Percentiles rank a stretch among this genome's conserved stretches.
phyloP scores from a whole-genome alignment of 2,113 vertebrate species.

The Mormyrus iriodes region DNA sequence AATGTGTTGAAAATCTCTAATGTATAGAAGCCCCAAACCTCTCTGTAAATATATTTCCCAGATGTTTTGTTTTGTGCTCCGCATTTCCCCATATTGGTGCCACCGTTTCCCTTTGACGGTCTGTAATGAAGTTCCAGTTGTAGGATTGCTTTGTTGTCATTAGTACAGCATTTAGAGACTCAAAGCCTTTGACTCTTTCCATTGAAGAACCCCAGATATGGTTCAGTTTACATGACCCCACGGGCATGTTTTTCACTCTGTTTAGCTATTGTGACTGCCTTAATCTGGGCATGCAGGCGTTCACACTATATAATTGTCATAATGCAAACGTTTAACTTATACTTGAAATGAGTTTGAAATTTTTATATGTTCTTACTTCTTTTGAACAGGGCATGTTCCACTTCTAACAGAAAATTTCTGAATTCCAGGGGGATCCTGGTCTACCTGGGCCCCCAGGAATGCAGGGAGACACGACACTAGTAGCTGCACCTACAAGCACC shows the following conservation, averaged over 20 bases:
- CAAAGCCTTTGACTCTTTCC: not conserved
- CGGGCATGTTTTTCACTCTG: not conserved
- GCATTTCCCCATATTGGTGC: not conserved
- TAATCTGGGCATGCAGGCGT: not conserved
- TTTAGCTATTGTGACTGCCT: not conserved
- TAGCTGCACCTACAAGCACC: not conserved
- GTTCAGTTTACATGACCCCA: not conserved
- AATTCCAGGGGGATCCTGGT: slow-evolving; percentile 10
- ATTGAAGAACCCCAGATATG: not conserved
- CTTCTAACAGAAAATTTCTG: not conserved
- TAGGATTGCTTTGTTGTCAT: not conserved
- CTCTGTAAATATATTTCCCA: not conserved
- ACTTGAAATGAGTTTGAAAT: not conserved
- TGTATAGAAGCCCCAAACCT: not conserved
- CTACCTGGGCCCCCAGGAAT: not conserved
- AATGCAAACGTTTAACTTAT: not conserved
- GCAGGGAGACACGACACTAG: not conserved
- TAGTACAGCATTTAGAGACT: not conserved
- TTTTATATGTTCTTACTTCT: not conserved
- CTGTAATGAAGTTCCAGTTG: not conserved
- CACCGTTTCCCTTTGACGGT: not conserved
- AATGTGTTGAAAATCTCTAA: not conserved
- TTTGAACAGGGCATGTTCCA: not conserved
- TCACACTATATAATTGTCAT: not conserved
- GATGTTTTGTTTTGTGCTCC: not conserved